Evolutionary conservation across 2,113 vertebrate genomes (phyloP).

Genomic region (Tamias sibiricus): DNA sequence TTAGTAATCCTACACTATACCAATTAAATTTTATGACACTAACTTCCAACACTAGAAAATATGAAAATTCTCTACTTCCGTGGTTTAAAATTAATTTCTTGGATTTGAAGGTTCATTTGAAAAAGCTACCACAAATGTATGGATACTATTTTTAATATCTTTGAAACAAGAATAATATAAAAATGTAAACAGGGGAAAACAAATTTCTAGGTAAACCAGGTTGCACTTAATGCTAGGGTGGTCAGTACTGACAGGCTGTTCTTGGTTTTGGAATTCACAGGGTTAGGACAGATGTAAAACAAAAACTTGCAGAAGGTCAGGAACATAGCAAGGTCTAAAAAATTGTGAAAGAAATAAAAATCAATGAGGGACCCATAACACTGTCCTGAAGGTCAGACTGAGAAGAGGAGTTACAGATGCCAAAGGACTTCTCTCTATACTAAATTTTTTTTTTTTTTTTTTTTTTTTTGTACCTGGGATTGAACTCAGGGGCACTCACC

Average conservation of each 20-base stretch:
- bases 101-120: slow-evolving; percentile 14
- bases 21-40: neutral
- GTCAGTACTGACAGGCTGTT: neutral
- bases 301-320: neutral
- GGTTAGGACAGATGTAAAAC: neutral
- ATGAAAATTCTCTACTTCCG: neutral
- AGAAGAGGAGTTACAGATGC: neutral
- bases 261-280: neutral
- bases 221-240: neutral
- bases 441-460: too few relatives aligned
- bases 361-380: neutral
- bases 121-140: neutral
- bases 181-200: neutral
- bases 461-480: too few relatives aligned
- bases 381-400: neutral
- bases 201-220: neutral
- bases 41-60: neutral
- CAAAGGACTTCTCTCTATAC: neutral
- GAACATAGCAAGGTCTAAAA: slow-evolving; percentile 7
- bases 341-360: neutral
- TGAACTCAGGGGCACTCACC: too few relatives aligned
- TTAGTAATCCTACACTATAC: neutral
- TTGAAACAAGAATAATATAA: neutral
- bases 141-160: neutral
- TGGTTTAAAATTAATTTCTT: slow-evolving; percentile 8